Evolutionary conservation across 2,888 invertebrate genomes (phyloP).

Genomic region (Synergus laeviventris): DNA sequence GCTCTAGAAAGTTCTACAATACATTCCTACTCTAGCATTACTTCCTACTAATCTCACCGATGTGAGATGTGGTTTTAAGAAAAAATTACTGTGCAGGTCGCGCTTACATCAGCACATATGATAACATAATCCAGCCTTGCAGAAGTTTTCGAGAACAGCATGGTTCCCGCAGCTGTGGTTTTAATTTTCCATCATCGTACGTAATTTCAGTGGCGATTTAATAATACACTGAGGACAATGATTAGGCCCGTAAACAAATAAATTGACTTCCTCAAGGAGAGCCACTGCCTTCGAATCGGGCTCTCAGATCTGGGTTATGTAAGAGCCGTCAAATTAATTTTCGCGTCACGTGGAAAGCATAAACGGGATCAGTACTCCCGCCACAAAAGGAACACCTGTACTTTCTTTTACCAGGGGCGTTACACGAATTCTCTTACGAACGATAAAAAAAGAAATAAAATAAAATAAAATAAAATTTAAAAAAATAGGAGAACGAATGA

Average conservation of each 20-base stretch:
- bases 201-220: constrained; percentile 1
- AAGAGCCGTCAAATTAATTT: constrained; percentile 49
- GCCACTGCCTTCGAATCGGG: constrained; percentile 35
- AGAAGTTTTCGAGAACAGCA: background rate
- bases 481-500: background rate
- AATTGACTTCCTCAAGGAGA: constrained; percentile 7
- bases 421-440: background rate
- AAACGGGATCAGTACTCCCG: constrained; percentile 40
- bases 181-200: background rate
- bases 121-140: constrained; percentile 1
- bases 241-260: background rate
- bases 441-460: background rate
- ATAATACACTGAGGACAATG: background rate
- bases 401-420: constrained; percentile 3
- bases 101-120: constrained; percentile 21
- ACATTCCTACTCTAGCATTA: constrained; percentile 11
- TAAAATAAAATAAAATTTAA: background rate
- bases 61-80: constrained; percentile 2
- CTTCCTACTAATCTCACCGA: background rate
- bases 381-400: background rate
- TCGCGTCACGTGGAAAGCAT: constrained; percentile 52
- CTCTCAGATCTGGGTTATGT: constrained; percentile 44
- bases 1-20: constrained; percentile 30
- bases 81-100: background rate
- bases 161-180: background rate